Evolutionary conservation across 2,888 invertebrate genomes (phyloP), one percentile per base, ranked within the genome.

Genomic region (Pristionchus maxplancki): DNA sequence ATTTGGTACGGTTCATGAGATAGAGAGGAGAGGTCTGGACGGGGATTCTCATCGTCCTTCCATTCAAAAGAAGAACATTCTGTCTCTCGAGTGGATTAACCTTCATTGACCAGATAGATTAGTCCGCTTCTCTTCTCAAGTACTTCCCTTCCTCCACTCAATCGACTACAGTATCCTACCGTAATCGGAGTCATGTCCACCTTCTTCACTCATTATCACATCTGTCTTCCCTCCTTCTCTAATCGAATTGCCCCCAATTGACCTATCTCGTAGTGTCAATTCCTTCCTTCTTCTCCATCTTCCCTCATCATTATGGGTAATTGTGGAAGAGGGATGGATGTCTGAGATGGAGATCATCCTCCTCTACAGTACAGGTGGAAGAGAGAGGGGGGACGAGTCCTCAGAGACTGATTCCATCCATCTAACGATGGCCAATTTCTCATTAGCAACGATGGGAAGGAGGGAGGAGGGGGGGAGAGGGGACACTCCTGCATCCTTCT

Each of bases 161-260:
- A 31, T 71, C 71, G 9, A 31, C 34, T 31, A n/a, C 78, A 40
- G 40, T 71, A 31, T 71, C 71, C 71, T n/a, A 37, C 71, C 28
- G 34, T 78, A 40, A 44, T 44, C 9, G 8, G 34, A 67, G 67
- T 20, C 58, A 67, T 34, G 67, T 37, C 40, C 40, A 44, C 78
- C 37, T n/a, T 44, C 71, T 71, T 37, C 71, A 78, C 78, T 78
- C 44, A 78, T 78, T 78, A 78, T 78, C 78, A 78, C 78, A 78
- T 78, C 78, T 78, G 78, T 78, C 37, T 37, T 37, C 40, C 40
- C 31, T 67, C 28, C 67, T 67, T 58, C 20, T 71, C 40, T 78
- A 78, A 78, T 78, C 44, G 20, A 78, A 78, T 78, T 78, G 78
- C 40, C 44, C 44, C 78, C n/a, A 78, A 78, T 78, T 78, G 78